Percentiles rank a stretch among this genome's conserved stretches.
phyloP scores from a whole-genome alignment of 2,113 vertebrate genomes.

The Calyptomena viridis region DNA sequence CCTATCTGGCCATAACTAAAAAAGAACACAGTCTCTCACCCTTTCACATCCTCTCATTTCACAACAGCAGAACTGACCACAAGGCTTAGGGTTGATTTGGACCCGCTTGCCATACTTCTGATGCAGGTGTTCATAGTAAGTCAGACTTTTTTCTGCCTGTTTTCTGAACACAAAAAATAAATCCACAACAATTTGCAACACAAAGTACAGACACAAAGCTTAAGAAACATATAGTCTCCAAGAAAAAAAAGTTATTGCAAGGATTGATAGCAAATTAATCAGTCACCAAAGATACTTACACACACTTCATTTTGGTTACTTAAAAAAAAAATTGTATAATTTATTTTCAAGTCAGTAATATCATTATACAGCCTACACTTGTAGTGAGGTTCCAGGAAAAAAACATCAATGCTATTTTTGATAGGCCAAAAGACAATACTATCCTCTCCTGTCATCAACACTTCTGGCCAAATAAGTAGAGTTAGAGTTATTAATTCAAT shows the following conservation, averaged over 20 bases:
- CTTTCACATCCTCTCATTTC: conserved; percentile 69
- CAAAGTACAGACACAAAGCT: not conserved
- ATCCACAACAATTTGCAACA: not conserved
- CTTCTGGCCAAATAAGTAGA: not conserved
- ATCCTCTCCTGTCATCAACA: not conserved
- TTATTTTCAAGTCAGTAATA: not conserved
- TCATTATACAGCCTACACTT: not conserved
- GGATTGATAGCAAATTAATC: not conserved
- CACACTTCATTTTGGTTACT: not conserved
- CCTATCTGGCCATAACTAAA: not conserved
- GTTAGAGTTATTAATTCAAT: not conserved
- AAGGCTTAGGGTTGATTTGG: conserved; percentile 80
- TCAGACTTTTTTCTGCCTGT: conserved; percentile 85
- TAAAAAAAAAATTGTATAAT: not conserved
- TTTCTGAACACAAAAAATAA: conserved; percentile 69
- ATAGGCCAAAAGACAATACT: not conserved
- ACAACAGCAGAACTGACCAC: conserved; percentile 87
- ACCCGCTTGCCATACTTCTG: conserved; percentile 70
- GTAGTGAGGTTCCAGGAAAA: not conserved
- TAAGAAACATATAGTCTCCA: not conserved
- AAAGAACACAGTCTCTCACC: conserved; percentile 68
- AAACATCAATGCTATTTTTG: not conserved
- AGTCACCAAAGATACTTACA: not conserved
- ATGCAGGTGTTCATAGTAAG: conserved; percentile 79
- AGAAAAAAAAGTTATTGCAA: not conserved